Conservation (phyloP, 2,113 vertebrate species). For the Poeciliopsis prolifica region DNA sequence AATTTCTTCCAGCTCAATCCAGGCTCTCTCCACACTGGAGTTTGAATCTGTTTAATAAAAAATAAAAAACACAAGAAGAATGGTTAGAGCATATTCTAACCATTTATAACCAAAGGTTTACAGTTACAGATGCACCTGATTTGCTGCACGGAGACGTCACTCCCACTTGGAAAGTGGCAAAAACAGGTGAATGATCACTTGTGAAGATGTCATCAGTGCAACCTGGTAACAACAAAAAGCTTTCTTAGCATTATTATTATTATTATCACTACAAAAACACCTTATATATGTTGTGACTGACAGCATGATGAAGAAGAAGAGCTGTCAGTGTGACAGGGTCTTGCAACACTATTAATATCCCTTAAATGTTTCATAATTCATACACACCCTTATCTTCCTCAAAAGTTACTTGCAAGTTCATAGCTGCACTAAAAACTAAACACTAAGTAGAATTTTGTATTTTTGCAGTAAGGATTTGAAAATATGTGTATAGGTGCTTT, state of each 20-base stretch:
- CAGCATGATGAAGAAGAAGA: background rate
- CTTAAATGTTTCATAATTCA: background rate
- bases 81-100: background rate
- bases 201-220: slow-evolving; percentile 89
- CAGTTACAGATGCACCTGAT: slow-evolving; percentile 77
- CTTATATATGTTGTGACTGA: background rate
- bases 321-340: background rate
- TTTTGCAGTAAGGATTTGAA: too few species aligned
- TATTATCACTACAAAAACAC: background rate
- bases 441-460: too few species aligned
- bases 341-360: background rate
- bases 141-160: slow-evolving; percentile 80
- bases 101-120: slow-evolving; percentile 1
- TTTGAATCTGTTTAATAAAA: slow-evolving; percentile 61
- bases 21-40: slow-evolving; percentile 72
- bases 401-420: too few species aligned
- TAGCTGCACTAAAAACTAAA: too few species aligned
- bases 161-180: slow-evolving; percentile 88
- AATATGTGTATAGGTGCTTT: too few species aligned
- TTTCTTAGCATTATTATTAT: background rate
- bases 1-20: slow-evolving; percentile 84
- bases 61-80: background rate
- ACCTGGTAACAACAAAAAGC: slow-evolving; percentile 67
- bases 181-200: slow-evolving; percentile 90
- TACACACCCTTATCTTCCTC: too few species aligned